Percentiles rank a stretch among this genome's conserved stretches.
Evolutionary conservation across 2,113 vertebrate genomes (phyloP).

Genomic region (Morone saxatilis): DNA sequence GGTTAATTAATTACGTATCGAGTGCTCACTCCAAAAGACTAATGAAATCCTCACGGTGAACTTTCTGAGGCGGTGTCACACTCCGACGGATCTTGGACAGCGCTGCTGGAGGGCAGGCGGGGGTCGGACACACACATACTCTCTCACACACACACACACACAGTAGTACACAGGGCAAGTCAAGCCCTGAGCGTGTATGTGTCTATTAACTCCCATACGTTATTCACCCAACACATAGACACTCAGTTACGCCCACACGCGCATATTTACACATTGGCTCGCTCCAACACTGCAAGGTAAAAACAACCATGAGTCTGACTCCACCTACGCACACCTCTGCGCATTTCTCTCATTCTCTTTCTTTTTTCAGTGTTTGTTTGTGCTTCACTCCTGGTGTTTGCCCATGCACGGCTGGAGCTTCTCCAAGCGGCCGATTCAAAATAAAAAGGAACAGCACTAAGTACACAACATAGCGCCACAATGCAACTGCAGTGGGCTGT

Average conservation of each 20-base stretch:
- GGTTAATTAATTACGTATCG: conserved; percentile 78
- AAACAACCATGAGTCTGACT: conserved; percentile 2
- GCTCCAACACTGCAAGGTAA: neutral
- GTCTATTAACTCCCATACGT: neutral
- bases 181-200: neutral
- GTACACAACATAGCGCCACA: conserved; percentile 1
- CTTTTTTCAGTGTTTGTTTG: conserved; percentile 12
- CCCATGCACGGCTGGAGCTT: conserved; percentile 33
- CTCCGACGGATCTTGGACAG: conserved; percentile 42
- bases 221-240: neutral
- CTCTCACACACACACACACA: too few species aligned
- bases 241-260: neutral
- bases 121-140: neutral
- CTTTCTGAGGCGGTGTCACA: conserved; percentile 55
- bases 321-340: conserved; percentile 16
- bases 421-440: conserved; percentile 20
- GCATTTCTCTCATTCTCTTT: neutral
- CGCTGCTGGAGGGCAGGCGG: neutral
- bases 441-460: conserved; percentile 1
- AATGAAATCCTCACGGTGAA: conserved; percentile 66
- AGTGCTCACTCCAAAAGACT: conserved; percentile 67
- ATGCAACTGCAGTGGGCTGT: conserved; percentile 28
- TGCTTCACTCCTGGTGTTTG: conserved; percentile 33
- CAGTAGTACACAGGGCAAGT: neutral
- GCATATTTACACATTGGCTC: neutral